A percentile compares a stretch with the other conserved stretches of the same genome.
Conservation (phyloP, 2,797 vertebrate genomes). For the Lutra lutra region DNA sequence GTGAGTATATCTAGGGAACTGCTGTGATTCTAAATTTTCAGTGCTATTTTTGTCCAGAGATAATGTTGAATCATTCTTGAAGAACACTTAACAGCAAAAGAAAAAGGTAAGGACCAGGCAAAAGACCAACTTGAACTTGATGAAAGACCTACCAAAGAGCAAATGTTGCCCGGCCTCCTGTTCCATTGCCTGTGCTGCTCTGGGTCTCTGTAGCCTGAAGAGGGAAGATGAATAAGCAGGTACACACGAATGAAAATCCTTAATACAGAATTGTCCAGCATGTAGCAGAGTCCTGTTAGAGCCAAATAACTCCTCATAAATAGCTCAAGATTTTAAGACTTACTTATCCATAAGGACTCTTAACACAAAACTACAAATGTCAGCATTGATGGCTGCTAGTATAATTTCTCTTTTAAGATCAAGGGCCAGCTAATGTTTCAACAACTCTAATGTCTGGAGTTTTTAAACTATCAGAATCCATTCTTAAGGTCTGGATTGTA, state of each 20-base stretch:
- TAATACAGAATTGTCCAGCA: not conserved
- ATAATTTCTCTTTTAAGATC: not conserved
- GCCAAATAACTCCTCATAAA: slow-evolving; percentile 1
- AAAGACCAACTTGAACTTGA: slow-evolving; percentile 46
- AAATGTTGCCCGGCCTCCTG: not conserved
- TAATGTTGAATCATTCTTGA: slow-evolving; percentile 62
- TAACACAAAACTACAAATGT: not conserved
- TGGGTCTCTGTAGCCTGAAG: not conserved
- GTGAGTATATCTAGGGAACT: slow-evolving; percentile 51
- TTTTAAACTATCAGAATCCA: not conserved
- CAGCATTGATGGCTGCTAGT: not conserved
- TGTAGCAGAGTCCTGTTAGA: slow-evolving; percentile 22
- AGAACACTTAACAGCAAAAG: slow-evolving; percentile 36
- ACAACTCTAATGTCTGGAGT: not conserved
- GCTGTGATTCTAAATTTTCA: slow-evolving; percentile 25
- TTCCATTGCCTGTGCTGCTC: not conserved
- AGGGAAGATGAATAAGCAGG: not conserved
- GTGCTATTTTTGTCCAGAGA: slow-evolving; percentile 55
- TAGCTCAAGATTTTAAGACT: not conserved
- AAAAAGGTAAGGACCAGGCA: slow-evolving; percentile 53
- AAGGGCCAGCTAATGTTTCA: not conserved
- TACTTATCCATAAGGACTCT: slow-evolving; percentile 1
- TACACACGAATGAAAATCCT: not conserved
- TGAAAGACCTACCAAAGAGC: slow-evolving; percentile 41
- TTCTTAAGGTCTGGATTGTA: not conserved